phyloP scores from a whole-genome alignment of 2,113 vertebrate genomes.

The Oophaga pumilio region DNA sequence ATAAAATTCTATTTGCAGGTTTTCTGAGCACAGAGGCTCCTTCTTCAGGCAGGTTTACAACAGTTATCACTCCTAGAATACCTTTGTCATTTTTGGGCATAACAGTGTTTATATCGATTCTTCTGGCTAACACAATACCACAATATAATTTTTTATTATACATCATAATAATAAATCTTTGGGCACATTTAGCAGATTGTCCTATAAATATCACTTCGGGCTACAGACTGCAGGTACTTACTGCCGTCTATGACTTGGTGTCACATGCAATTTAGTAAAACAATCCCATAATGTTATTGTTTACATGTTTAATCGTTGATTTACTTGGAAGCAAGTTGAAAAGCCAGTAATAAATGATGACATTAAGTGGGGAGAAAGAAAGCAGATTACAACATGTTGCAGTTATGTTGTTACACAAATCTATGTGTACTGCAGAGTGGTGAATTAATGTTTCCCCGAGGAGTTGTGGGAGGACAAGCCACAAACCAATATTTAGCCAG shows the following conservation, averaged over 20 bases:
- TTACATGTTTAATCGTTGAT: constrained; percentile 20
- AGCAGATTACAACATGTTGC: constrained; percentile 52
- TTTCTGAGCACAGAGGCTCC: no score
- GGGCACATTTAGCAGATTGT: neutral
- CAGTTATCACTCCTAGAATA: no score
- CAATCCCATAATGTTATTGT: neutral
- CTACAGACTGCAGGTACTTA: neutral
- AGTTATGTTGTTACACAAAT: constrained; percentile 50
- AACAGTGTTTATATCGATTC: no score
- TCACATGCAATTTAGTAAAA: constrained; percentile 3
- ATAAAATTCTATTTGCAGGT: no score
- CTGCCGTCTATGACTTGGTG: neutral
- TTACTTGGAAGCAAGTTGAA: neutral
- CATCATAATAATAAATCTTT: no score
- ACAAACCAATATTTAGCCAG: constrained; percentile 41
- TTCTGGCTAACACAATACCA: no score
- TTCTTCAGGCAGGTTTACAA: no score
- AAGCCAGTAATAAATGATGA: constrained; percentile 42
- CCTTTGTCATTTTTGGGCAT: no score
- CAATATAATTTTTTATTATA: no score
- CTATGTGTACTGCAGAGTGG: constrained; percentile 1
- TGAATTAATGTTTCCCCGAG: constrained; percentile 43
- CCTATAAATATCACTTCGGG: neutral
- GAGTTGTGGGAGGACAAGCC: constrained; percentile 33
- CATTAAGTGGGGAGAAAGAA: constrained; percentile 50